Conservation (phyloP, 2,113 vertebrate species). For the Xenotilapia caudafasciata region DNA sequence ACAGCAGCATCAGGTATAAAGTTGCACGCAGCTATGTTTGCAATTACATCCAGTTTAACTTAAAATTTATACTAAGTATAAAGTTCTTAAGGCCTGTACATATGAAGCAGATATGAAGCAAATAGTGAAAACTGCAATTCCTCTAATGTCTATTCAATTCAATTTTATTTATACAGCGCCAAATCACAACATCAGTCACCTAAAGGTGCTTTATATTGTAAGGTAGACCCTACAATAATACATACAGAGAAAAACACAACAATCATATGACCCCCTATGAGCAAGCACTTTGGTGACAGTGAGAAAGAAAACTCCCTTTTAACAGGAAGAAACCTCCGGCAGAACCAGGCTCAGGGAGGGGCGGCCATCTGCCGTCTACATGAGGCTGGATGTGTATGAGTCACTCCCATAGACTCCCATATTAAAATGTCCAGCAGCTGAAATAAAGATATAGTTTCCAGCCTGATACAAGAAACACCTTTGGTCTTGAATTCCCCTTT, state of each 20-base stretch:
- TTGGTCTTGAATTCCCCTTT: background rate
- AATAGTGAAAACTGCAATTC: background rate
- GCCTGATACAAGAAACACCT: background rate
- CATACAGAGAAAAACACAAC: background rate
- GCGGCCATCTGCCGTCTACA: background rate
- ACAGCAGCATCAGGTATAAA: background rate
- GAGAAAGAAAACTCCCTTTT: background rate
- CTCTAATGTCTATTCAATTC: background rate
- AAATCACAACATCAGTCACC: background rate
- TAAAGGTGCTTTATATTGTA: background rate
- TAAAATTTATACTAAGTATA: background rate
- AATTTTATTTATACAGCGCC: too few relatives aligned
- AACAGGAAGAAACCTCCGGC: background rate
- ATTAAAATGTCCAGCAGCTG: background rate
- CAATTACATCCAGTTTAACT: too few relatives aligned
- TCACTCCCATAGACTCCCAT: background rate
- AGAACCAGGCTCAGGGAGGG: background rate
- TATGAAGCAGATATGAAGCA: background rate
- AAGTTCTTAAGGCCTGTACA: background rate
- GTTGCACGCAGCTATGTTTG: background rate
- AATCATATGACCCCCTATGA: background rate
- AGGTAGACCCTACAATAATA: background rate
- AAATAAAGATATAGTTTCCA: background rate
- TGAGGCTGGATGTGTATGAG: background rate
- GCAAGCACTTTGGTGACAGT: background rate